Conservation (phyloP, 2,888 invertebrate species). For the Hoplodrina ambigua region DNA sequence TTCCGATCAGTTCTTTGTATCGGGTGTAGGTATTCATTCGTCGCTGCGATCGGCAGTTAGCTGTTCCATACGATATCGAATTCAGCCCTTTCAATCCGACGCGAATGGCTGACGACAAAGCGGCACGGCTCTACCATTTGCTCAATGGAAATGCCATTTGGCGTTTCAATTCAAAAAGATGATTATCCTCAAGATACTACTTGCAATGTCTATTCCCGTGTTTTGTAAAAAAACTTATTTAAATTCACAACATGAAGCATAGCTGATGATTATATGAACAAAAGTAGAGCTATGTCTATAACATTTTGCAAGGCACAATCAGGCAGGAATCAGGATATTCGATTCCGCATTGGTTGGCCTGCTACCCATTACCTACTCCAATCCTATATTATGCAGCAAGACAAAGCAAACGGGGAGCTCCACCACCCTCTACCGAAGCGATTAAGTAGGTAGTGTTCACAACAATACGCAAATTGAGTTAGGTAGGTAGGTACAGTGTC, state of each 20-base stretch:
- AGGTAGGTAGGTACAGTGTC: constrained; percentile 71
- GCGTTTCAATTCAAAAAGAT: constrained; percentile 72
- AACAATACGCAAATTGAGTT: constrained; percentile 76
- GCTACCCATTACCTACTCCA: constrained; percentile 14
- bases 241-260: constrained; percentile 13
- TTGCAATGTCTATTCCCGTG: constrained; percentile 23
- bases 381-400: constrained; percentile 27
- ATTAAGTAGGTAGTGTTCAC: constrained; percentile 66
- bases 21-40: constrained; percentile 74
- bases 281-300: not conserved
- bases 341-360: constrained; percentile 8
- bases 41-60: constrained; percentile 75
- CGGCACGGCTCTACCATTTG: constrained; percentile 77
- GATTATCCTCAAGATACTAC: constrained; percentile 57
- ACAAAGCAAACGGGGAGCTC: constrained; percentile 33
- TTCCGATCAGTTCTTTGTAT: constrained; percentile 79
- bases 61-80: constrained; percentile 79
- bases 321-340: not conserved
- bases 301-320: constrained; percentile 18
- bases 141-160: constrained; percentile 81
- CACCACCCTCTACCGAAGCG: constrained; percentile 55
- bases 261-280: constrained; percentile 16
- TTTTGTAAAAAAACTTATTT: constrained; percentile 19
- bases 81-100: constrained; percentile 79
- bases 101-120: constrained; percentile 78